These are phyloP conservation scores for Drosophila ochracea DNA, from an alignment of 2,888 invertebrate species.

Conservation along the genomic window DNA sequence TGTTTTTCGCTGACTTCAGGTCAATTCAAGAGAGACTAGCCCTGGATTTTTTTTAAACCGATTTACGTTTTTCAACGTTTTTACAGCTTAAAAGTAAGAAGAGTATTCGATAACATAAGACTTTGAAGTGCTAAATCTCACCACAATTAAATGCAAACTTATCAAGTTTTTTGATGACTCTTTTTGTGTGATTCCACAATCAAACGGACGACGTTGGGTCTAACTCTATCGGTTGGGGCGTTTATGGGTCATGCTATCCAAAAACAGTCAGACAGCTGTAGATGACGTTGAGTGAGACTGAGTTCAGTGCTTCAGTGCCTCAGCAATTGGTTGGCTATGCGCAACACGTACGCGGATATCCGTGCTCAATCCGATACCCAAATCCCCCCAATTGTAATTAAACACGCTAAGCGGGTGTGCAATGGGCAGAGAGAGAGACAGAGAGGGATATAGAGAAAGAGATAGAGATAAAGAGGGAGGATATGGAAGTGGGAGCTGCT, in stretches of 20 bases:
- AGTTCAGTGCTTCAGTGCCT: constrained; percentile 17
- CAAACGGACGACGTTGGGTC: not conserved
- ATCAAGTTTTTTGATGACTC: not conserved
- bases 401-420: constrained; percentile 70
- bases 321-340: constrained; percentile 51
- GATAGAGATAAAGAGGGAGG: not conserved
- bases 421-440: not conserved
- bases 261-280: constrained; percentile 53
- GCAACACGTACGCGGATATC: constrained; percentile 80
- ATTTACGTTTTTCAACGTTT: not conserved
- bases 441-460: not conserved
- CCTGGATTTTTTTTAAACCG: not conserved
- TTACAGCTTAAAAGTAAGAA: not conserved
- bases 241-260: constrained; percentile 51
- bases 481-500: constrained; percentile 25
- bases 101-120: not conserved
- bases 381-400: constrained; percentile 73
- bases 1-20: not conserved
- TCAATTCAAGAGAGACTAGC: not conserved
- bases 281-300: constrained; percentile 49
- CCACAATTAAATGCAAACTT: not conserved
- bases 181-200: constrained; percentile 8
- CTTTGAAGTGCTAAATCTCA: not conserved
- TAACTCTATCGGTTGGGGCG: constrained; percentile 15
- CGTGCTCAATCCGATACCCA: constrained; percentile 71